These are phyloP conservation scores for human DNA, from an alignment of 2,113 vertebrate species.

Conservation along the genomic window DNA sequence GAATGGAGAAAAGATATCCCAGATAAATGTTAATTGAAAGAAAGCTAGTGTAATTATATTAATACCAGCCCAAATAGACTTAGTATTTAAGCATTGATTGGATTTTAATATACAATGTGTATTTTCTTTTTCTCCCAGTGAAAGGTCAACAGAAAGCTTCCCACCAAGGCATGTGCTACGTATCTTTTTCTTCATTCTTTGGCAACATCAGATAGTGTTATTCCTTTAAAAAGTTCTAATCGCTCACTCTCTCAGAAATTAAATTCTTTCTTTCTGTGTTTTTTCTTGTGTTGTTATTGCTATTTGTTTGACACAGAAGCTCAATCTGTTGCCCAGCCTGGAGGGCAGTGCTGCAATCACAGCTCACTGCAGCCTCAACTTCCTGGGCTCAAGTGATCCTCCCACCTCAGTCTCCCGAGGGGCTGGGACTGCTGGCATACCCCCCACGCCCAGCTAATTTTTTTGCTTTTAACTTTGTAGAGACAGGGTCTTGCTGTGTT, in stretches of 20 bases:
- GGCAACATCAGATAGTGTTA: neutral
- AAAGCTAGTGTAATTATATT: neutral
- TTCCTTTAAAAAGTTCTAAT: neutral
- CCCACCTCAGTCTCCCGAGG: no score
- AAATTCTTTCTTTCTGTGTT: neutral
- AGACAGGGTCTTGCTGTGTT: no score
- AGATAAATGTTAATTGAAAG: neutral
- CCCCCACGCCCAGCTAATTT: no score
- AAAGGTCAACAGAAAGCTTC: neutral
- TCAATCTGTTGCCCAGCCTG: no score
- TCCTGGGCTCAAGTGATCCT: no score
- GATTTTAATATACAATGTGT: rapidly evolving
- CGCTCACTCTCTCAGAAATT: neutral
- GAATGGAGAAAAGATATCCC: neutral
- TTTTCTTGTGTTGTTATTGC: no score
- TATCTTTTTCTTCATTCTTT: neutral
- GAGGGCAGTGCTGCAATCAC: no score
- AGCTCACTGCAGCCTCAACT: no score
- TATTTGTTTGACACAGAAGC: no score
- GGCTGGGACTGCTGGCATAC: no score
- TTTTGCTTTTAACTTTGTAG: no score
- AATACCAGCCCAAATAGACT: neutral
- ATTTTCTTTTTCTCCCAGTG: neutral
- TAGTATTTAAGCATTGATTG: neutral
- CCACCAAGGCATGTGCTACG: rapidly evolving